Conservation (phyloP, 2,113 vertebrate species). For the Siniperca chuatsi region DNA sequence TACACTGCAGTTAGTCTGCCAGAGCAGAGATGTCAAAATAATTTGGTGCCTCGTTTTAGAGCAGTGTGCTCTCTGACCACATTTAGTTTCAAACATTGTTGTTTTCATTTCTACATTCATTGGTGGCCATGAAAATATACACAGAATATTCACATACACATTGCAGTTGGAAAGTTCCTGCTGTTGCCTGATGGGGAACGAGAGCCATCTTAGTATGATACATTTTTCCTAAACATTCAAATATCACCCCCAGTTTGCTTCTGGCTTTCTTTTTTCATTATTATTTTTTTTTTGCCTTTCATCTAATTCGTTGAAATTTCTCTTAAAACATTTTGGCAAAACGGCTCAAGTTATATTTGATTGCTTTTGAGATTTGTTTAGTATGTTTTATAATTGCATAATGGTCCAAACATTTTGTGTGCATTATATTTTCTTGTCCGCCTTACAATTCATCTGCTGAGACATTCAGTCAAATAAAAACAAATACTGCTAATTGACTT, state of each 20-base stretch:
- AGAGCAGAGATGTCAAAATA: conserved; percentile 51
- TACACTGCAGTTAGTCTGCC: conserved; percentile 48
- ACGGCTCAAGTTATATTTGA: neutral
- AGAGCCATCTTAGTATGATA: neutral
- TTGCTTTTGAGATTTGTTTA: neutral
- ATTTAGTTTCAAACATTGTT: conserved; percentile 24
- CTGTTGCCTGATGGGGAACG: conserved; percentile 2
- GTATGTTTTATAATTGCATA: too few species aligned
- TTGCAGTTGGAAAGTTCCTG: conserved; percentile 2
- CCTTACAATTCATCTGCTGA: neutral
- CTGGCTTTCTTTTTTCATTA: neutral
- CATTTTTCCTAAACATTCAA: neutral
- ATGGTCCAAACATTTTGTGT: neutral
- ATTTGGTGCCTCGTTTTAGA: conserved; percentile 48
- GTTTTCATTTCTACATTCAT: neutral
- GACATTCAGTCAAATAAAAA: neutral
- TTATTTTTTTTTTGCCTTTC: neutral
- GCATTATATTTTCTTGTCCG: neutral
- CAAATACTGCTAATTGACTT: neutral
- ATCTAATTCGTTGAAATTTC: neutral
- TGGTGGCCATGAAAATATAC: conserved; percentile 13
- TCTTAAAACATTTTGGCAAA: neutral
- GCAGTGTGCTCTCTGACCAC: conserved; percentile 31
- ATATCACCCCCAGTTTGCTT: neutral
- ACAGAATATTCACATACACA: neutral